Conservation (phyloP, 2,797 vertebrate species). For the Schizopygopsis pylzovi region DNA sequence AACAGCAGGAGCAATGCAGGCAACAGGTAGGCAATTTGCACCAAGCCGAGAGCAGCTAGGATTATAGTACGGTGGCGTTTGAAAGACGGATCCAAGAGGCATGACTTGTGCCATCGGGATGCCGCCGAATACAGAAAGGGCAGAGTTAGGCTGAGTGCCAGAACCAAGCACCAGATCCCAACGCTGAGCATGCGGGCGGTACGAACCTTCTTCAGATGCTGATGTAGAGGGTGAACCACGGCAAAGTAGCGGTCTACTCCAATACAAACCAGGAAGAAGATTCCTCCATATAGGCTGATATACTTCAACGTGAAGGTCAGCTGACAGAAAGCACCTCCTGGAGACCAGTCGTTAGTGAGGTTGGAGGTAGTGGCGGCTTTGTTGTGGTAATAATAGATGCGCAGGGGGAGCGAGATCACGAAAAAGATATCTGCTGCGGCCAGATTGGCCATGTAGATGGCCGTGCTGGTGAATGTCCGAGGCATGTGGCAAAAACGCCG, state of each 20-base stretch:
- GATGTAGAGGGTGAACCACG: conserved; percentile 70
- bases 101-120: conserved; percentile 57
- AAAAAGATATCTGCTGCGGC: conserved; percentile 73
- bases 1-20: conserved; percentile 73
- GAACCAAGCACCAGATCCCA: conserved; percentile 76
- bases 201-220: conserved; percentile 54
- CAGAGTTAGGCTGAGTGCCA: conserved; percentile 71
- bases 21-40: conserved; percentile 70
- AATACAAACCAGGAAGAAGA: conserved; percentile 80
- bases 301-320: conserved; percentile 78
- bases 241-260: conserved; percentile 78
- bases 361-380: conserved; percentile 51
- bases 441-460: conserved; percentile 74
- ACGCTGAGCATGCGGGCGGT: conserved; percentile 68
- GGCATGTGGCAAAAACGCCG: conserved; percentile 65
- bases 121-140: conserved; percentile 67
- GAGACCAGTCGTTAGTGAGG: conserved; percentile 61
- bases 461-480: conserved; percentile 70
- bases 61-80: conserved; percentile 68
- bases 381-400: conserved; percentile 77
- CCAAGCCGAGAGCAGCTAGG: conserved; percentile 68
- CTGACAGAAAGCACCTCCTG: conserved; percentile 68
- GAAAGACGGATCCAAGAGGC: conserved; percentile 71
- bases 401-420: conserved; percentile 74
- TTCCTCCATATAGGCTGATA: conserved; percentile 79